Evolutionary conservation across 2,888 invertebrate species (phyloP).

Genomic region (Mermis nigrescens): DNA sequence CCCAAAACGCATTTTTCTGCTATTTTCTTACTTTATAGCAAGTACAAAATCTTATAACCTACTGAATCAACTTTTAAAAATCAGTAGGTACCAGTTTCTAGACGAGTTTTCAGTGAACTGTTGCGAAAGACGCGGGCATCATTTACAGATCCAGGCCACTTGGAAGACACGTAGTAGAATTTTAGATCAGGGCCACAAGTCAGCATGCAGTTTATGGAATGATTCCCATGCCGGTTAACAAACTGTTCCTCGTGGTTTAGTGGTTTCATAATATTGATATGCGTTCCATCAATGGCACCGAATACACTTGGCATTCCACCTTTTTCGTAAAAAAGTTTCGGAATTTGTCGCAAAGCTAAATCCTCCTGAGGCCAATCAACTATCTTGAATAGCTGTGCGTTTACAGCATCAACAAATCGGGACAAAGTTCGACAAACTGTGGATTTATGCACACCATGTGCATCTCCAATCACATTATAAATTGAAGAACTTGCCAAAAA

Average conservation of each 20-base stretch:
- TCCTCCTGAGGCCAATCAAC: not conserved
- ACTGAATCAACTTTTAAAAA: no score
- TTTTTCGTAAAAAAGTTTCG: not conserved
- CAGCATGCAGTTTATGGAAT: not conserved
- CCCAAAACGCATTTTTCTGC: no score
- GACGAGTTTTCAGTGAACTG: not conserved
- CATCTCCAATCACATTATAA: not conserved
- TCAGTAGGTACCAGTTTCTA: no score
- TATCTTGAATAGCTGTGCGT: not conserved
- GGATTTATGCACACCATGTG: not conserved
- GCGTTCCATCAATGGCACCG: not conserved
- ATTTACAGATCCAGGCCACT: conserved; percentile 3
- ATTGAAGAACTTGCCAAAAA: not conserved
- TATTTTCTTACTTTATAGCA: no score
- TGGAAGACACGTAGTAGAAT: not conserved
- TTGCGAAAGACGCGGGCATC: conserved; percentile 1
- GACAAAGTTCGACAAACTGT: not conserved
- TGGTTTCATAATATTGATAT: conserved; percentile 2
- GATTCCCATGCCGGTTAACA: not conserved
- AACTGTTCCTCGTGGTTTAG: not conserved
- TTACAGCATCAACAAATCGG: not conserved
- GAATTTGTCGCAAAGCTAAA: not conserved
- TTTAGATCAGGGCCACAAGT: not conserved
- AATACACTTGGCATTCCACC: not conserved
- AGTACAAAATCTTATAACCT: no score